Evolutionary conservation across 2,888 invertebrate genomes (phyloP).

Genomic region (Bimastos eiseni): DNA sequence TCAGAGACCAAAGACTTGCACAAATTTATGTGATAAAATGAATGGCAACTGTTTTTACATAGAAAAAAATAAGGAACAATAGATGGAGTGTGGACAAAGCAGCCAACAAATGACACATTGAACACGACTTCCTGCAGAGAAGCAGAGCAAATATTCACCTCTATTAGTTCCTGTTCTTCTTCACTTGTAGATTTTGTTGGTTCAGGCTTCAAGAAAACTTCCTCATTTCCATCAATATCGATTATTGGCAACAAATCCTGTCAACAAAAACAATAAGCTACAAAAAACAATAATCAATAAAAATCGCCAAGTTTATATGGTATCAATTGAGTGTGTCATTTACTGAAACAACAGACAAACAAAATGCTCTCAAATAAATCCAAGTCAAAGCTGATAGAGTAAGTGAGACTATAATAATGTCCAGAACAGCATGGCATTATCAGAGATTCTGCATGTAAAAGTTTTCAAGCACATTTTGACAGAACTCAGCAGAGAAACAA

Average conservation of each 20-base stretch:
- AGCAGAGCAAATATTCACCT: not conserved
- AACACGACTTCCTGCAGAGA: not conserved
- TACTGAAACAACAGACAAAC: not conserved
- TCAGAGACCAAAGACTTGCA: not conserved
- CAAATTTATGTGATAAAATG: not conserved
- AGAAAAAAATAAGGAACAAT: not conserved
- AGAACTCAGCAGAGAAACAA: not conserved
- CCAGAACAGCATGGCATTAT: not conserved
- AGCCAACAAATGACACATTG: not conserved
- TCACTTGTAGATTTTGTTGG: not conserved
- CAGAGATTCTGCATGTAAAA: not conserved
- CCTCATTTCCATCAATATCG: conserved; percentile 21
- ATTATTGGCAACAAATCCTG: conserved; percentile 19
- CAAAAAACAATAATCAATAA: not conserved
- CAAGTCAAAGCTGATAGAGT: not conserved
- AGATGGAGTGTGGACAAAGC: not conserved
- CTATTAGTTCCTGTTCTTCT: conserved; percentile 1
- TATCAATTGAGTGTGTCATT: not conserved
- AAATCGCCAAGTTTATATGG: not conserved
- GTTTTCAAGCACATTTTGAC: too few species aligned
- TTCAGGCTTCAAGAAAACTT: not conserved
- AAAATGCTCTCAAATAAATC: not conserved
- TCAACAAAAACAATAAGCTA: not conserved
- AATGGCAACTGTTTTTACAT: not conserved
- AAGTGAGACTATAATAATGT: not conserved